Evolutionary conservation across 2,797 vertebrate species (phyloP).

Genomic region (Sparus aurata): DNA sequence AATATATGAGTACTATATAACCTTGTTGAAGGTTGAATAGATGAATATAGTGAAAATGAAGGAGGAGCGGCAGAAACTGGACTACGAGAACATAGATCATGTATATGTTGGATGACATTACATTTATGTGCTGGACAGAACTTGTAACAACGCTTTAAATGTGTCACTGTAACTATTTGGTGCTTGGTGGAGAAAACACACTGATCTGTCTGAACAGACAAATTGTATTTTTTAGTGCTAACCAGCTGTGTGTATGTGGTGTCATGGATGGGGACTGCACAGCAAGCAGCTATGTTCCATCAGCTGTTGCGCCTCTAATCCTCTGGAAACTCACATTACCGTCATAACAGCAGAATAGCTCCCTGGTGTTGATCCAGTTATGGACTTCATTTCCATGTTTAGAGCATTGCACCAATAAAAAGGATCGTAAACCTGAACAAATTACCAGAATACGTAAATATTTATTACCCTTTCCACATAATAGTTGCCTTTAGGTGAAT

Average conservation of each 20-base stretch:
- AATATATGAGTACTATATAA: neutral
- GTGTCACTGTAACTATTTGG: neutral
- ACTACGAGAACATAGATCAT: neutral
- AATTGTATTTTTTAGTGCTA: neutral
- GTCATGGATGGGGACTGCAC: constrained; percentile 24
- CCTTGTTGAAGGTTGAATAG: neutral
- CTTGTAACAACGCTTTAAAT: neutral
- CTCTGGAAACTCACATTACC: constrained; percentile 64
- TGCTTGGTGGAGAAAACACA: neutral
- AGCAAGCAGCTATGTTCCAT: constrained; percentile 76
- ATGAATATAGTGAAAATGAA: neutral
- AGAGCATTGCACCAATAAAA: constrained; percentile 45
- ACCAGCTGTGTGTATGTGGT: constrained; percentile 17
- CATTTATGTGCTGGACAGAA: neutral
- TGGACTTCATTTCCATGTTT: constrained; percentile 51
- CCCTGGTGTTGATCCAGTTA: constrained; percentile 34
- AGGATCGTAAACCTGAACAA: constrained; percentile 1
- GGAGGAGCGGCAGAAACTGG: neutral
- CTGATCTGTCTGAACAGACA: constrained; percentile 9
- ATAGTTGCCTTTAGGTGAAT: neutral
- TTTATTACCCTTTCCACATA: neutral
- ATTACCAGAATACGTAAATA: neutral
- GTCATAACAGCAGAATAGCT: constrained; percentile 49
- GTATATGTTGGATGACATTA: neutral
- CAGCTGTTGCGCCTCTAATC: constrained; percentile 78